Evolutionary conservation across 2,888 invertebrate genomes (phyloP).

Genomic region (Biston stratarius): DNA sequence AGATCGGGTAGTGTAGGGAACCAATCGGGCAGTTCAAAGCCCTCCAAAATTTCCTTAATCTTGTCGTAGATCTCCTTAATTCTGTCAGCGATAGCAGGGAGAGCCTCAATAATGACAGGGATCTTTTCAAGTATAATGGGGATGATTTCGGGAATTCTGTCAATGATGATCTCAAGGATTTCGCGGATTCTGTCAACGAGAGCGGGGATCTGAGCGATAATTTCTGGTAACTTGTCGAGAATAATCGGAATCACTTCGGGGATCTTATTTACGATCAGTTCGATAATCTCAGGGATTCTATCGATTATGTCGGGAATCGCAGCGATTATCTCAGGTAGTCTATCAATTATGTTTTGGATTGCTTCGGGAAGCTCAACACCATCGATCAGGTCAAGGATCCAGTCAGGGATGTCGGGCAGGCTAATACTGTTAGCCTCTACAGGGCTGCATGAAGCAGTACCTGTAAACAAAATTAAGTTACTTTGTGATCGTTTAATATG

Average conservation of each 20-base stretch:
- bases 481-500: neutral
- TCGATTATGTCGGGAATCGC: conserved; percentile 22
- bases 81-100: conserved; percentile 13
- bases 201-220: conserved; percentile 24
- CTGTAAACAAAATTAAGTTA: conserved; percentile 11
- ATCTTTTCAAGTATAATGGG: conserved; percentile 29
- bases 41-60: conserved; percentile 16
- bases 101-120: conserved; percentile 10
- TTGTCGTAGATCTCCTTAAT: conserved; percentile 17
- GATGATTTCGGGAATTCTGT: conserved; percentile 24
- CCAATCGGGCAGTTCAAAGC: conserved; percentile 27
- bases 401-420: conserved; percentile 24
- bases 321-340: conserved; percentile 25
- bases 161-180: conserved; percentile 13
- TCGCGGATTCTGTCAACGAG: conserved; percentile 7
- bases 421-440: conserved; percentile 14
- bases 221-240: conserved; percentile 24
- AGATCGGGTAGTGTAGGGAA: conserved; percentile 22
- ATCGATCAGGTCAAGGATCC: conserved; percentile 17
- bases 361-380: conserved; percentile 17
- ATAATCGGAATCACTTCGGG: conserved; percentile 20
- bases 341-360: conserved; percentile 28
- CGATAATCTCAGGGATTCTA: conserved; percentile 13
- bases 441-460: conserved; percentile 26
- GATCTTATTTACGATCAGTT: conserved; percentile 11